A percentile compares a stretch with the other conserved stretches of the same genome.
These are phyloP conservation scores for Enoplosus armatus DNA, from an alignment of 2,797 vertebrate species.

Conservation along the genomic window DNA sequence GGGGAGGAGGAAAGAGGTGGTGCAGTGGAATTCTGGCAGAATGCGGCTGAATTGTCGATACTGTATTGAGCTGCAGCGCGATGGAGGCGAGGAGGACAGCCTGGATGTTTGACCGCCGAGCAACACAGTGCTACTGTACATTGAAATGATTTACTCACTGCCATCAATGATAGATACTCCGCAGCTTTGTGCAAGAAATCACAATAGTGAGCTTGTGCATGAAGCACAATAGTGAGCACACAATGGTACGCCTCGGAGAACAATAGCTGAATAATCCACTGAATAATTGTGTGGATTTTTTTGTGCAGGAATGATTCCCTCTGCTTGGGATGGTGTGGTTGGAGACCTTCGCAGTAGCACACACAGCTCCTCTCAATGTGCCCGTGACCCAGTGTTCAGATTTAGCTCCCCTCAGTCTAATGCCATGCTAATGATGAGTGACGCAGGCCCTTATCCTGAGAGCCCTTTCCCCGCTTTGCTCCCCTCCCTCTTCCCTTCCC, in stretches of 20 bases:
- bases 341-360: constrained; percentile 48
- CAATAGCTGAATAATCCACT: constrained; percentile 66
- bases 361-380: constrained; percentile 52
- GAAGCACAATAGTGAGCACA: constrained; percentile 54
- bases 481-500: constrained; percentile 38
- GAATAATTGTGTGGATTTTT: constrained; percentile 57
- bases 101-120: background rate
- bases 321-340: constrained; percentile 27
- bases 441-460: constrained; percentile 83
- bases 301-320: constrained; percentile 38
- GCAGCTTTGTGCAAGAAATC: constrained; percentile 53
- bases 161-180: constrained; percentile 58
- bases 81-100: background rate
- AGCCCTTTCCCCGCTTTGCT: constrained; percentile 64
- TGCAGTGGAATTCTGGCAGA: constrained; percentile 80
- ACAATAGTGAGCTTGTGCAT: constrained; percentile 51
- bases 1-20: constrained; percentile 58
- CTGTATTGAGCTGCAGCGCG: constrained; percentile 62
- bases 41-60: constrained; percentile 73
- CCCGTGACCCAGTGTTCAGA: constrained; percentile 70
- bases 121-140: constrained; percentile 10
- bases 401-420: constrained; percentile 78
- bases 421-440: constrained; percentile 86
- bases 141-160: constrained; percentile 43
- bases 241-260: constrained; percentile 58